phyloP scores from a whole-genome alignment of 2,113 vertebrate species.

The Microcebus ravelobensis region DNA sequence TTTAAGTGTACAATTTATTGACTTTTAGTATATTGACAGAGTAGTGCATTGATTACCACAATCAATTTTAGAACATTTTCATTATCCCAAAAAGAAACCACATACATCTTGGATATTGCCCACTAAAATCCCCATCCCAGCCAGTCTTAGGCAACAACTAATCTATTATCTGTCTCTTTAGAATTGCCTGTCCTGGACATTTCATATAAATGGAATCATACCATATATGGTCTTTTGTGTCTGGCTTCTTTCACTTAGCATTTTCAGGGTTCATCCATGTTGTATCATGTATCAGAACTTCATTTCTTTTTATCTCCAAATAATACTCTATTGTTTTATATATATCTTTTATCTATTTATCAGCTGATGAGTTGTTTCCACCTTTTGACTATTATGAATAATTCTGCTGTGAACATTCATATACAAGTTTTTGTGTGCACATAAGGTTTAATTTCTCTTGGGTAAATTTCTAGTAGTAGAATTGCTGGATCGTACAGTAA shows the following conservation, averaged over 20 bases:
- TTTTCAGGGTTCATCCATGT: not conserved
- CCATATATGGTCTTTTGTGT: not conserved
- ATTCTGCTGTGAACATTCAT: not conserved
- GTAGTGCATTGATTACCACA: not conserved
- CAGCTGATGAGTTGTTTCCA: not conserved
- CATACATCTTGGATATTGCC: not conserved
- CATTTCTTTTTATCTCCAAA: slow-evolving; percentile 17
- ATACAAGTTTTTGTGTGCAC: not conserved
- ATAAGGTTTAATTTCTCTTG: not conserved
- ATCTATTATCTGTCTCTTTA: not conserved
- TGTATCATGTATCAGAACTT: not conserved
- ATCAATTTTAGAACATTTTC: not conserved
- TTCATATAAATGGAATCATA: not conserved
- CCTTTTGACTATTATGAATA: not conserved
- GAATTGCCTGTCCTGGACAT: not conserved
- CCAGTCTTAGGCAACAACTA: not conserved
- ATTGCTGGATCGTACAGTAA: not conserved
- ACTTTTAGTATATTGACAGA: not conserved
- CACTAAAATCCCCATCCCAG: not conserved
- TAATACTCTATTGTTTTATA: not conserved
- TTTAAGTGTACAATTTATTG: not conserved
- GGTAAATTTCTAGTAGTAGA: not conserved
- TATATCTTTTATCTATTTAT: not conserved
- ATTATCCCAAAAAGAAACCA: not conserved
- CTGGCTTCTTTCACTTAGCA: not conserved